phyloP scores from a whole-genome alignment of 2,888 invertebrate species.

The Sylvicola cinctus region DNA sequence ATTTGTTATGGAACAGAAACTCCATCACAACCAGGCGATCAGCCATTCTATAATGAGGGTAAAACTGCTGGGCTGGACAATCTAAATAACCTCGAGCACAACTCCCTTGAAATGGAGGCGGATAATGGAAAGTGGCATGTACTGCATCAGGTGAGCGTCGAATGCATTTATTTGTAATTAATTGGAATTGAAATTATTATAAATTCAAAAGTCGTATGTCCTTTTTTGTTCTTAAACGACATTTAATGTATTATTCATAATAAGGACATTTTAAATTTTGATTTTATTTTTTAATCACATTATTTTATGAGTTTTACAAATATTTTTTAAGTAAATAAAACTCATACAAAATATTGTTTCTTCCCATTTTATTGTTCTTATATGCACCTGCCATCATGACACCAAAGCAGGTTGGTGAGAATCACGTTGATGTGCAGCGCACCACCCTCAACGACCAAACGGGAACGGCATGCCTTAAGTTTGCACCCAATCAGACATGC shows the following conservation, averaged over 20 bases:
- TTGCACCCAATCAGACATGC: constrained; percentile 20
- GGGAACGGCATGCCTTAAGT: constrained; percentile 20
- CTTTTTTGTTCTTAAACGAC: neutral
- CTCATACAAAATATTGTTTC: neutral
- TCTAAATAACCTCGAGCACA: constrained; percentile 30
- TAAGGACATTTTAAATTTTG: neutral
- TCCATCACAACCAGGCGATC: constrained; percentile 32
- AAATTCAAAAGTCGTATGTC: no score
- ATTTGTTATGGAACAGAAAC: constrained; percentile 61
- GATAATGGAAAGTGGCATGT: constrained; percentile 37
- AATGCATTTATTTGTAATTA: no score
- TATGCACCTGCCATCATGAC: neutral
- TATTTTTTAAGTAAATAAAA: neutral
- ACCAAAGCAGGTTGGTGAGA: constrained; percentile 20
- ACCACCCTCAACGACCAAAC: constrained; percentile 18
- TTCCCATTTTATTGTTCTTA: neutral
- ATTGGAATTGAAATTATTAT: no score
- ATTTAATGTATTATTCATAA: neutral
- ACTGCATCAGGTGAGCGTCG: constrained; percentile 41
- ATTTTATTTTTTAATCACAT: neutral
- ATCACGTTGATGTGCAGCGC: constrained; percentile 17
- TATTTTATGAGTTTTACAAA: neutral
- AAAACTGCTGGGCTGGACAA: constrained; percentile 13
- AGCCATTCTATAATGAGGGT: constrained; percentile 13
- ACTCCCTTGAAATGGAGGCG: constrained; percentile 33